phyloP scores from a whole-genome alignment of 92 coral and sea anemone species.

The Pocillopora grandis region DNA sequence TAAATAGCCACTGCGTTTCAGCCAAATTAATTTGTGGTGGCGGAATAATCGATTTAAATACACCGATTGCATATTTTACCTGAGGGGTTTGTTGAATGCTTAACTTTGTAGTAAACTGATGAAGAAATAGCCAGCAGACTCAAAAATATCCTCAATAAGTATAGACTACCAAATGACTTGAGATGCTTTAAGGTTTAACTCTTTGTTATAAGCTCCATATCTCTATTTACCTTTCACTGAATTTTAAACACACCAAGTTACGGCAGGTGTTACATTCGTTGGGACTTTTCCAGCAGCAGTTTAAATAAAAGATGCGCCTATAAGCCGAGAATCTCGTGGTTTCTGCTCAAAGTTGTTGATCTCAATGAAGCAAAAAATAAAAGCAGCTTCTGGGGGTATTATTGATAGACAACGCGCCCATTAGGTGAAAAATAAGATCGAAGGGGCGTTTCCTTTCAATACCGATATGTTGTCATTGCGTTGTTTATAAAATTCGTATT shows the following conservation, averaged over 20 bases:
- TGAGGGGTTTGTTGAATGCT: no score
- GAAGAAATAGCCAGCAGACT: no score
- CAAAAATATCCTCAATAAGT: no score
- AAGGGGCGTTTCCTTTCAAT: background rate
- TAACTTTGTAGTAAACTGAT: no score
- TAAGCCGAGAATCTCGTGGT: background rate
- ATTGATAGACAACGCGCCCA: background rate
- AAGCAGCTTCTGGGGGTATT: background rate
- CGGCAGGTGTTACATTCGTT: background rate
- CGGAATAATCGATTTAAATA: no score
- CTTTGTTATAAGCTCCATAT: background rate
- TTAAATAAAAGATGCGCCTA: background rate
- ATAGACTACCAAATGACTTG: no score
- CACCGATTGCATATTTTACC: no score
- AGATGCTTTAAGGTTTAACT: no score
- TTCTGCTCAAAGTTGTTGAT: slow-evolving; percentile 2
- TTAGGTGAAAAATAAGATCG: slow-evolving; percentile 1
- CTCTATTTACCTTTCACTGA: background rate
- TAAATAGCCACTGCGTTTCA: no score
- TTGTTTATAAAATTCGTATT: background rate
- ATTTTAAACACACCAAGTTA: background rate
- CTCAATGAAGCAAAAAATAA: background rate
- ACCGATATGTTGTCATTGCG: background rate
- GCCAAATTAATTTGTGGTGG: no score
- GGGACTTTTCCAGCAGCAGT: background rate